Percentiles rank a stretch among this genome's conserved stretches.
phyloP scores from a whole-genome alignment of 2,797 vertebrate genomes.

The Bovichtus variegatus region DNA sequence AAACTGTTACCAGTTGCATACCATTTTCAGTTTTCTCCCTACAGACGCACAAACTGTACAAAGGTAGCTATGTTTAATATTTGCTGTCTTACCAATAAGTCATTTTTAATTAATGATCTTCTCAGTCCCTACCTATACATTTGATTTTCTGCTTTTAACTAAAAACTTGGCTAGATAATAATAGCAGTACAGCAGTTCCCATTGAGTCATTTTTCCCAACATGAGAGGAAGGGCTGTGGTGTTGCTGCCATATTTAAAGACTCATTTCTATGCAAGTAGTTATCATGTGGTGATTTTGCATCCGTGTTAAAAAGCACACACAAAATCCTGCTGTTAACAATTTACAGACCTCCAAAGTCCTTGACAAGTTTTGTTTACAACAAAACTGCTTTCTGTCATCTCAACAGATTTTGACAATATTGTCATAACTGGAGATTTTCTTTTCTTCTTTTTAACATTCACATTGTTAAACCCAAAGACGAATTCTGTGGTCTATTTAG shows the following conservation, averaged over 20 bases:
- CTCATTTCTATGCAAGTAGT: not conserved
- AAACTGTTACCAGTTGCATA: not conserved
- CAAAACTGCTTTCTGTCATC: not conserved
- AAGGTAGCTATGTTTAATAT: not conserved
- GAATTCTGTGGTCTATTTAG: not conserved
- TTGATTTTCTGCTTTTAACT: not conserved
- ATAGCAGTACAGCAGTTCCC: not conserved
- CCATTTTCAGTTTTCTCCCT: not conserved
- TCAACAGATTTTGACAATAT: too few relatives aligned
- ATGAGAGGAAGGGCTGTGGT: not conserved
- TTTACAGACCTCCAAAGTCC: not conserved
- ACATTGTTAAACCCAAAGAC: too few relatives aligned
- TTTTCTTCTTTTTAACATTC: too few relatives aligned
- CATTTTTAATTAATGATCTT: not conserved
- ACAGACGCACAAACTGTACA: not conserved
- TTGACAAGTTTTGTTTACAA: not conserved
- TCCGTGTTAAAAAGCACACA: not conserved
- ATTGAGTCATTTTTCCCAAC: not conserved
- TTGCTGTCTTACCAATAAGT: not conserved
- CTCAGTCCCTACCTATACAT: not conserved
- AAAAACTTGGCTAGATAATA: not conserved
- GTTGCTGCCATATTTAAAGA: not conserved
- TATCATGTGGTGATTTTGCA: not conserved
- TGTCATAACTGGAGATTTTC: too few relatives aligned
- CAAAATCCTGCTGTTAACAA: not conserved